These are phyloP conservation scores for Agrenia bidenticulata DNA, from an alignment of 2,888 invertebrate genomes.

Conservation along the genomic window DNA sequence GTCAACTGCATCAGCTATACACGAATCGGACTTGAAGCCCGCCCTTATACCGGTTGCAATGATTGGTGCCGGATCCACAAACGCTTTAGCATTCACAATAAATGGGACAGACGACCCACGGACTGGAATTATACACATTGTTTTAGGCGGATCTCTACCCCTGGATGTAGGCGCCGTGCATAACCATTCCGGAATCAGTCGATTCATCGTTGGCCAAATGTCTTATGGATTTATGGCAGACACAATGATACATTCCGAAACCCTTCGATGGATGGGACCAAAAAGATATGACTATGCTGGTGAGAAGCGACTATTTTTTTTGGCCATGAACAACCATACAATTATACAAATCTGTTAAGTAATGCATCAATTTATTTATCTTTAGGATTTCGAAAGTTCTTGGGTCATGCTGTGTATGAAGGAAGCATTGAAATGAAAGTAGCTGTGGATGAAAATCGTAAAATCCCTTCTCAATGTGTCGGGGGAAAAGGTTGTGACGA, in stretches of 20 bases:
- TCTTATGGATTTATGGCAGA: slow-evolving; percentile 86
- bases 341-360: neutral
- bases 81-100: slow-evolving; percentile 75
- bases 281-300: slow-evolving; percentile 77
- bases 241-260: slow-evolving; percentile 75
- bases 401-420: slow-evolving; percentile 47
- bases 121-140: slow-evolving; percentile 79
- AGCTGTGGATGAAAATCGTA: slow-evolving; percentile 42
- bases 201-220: slow-evolving; percentile 56
- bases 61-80: slow-evolving; percentile 52
- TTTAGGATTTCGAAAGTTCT: slow-evolving; percentile 47
- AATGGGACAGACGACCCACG: slow-evolving; percentile 76
- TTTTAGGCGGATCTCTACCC: slow-evolving; percentile 62
- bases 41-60: slow-evolving; percentile 44
- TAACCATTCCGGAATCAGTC: slow-evolving; percentile 47
- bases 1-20: neutral
- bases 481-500: slow-evolving; percentile 50
- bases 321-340: neutral
- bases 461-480: slow-evolving; percentile 45
- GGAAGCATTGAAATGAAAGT: slow-evolving; percentile 52
- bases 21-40: slow-evolving; percentile 36
- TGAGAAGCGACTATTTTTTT: slow-evolving; percentile 52
- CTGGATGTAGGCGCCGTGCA: slow-evolving; percentile 52
- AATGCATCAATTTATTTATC: neutral
- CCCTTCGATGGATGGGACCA: slow-evolving; percentile 82